phyloP scores from a whole-genome alignment of 92 coral and sea anemone genomes.

The Heteractis magnifica region DNA sequence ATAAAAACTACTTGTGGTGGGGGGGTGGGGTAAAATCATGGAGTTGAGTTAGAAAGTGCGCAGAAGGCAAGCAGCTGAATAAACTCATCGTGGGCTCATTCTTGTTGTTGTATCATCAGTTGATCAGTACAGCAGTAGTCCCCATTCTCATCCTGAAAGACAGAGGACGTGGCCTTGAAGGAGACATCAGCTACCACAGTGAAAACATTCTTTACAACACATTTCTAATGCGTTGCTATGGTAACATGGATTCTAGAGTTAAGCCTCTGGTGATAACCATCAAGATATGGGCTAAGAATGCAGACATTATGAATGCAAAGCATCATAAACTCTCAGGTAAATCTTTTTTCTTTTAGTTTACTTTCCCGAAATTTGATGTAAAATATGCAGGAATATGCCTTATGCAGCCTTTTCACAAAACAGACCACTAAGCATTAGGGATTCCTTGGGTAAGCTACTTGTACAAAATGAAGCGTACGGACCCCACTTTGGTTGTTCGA shows the following conservation, averaged over 20 bases:
- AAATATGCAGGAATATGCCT: too few relatives aligned
- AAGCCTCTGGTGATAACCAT: constrained; percentile 53
- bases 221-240: constrained; percentile 66
- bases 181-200: constrained; percentile 57
- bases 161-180: constrained; percentile 38
- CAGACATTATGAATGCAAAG: constrained; percentile 59
- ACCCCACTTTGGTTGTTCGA: too few relatives aligned
- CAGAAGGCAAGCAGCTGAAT: too few relatives aligned
- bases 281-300: constrained; percentile 63
- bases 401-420: too few relatives aligned
- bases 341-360: neutral
- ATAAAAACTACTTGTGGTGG: too few relatives aligned
- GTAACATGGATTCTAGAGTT: constrained; percentile 56
- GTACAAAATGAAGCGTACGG: too few relatives aligned
- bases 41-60: too few relatives aligned
- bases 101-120: constrained; percentile 14
- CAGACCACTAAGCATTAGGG: too few relatives aligned
- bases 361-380: too few relatives aligned
- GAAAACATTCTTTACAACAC: constrained; percentile 52
- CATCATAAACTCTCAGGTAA: constrained; percentile 72
- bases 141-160: constrained; percentile 60
- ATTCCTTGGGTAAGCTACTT: too few relatives aligned
- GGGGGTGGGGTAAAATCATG: too few relatives aligned
- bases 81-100: too few relatives aligned
- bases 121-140: constrained; percentile 57